phyloP scores from a whole-genome alignment of 2,797 vertebrate genomes.

The Bryconaethiops microstoma region DNA sequence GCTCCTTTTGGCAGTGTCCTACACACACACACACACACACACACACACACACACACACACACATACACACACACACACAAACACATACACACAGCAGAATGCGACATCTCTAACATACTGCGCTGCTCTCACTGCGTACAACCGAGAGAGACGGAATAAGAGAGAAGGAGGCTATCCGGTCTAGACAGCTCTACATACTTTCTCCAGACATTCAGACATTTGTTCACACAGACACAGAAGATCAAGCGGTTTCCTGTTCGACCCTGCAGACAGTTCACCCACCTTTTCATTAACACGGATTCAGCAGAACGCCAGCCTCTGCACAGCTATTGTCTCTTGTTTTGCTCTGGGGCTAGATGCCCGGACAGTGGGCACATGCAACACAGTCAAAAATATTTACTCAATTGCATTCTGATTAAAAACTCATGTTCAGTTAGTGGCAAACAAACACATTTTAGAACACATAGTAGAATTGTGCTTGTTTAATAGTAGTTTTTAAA shows the following conservation, averaged over 20 bases:
- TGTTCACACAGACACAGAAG: conserved; percentile 62
- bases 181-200: conserved; percentile 33
- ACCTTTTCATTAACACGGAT: conserved; percentile 58
- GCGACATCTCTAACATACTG: background rate
- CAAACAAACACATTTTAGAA: no score
- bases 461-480: no score
- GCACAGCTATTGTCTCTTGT: conserved; percentile 14
- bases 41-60: conserved; percentile 4
- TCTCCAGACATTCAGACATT: conserved; percentile 61
- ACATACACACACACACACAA: no score
- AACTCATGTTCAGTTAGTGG: no score
- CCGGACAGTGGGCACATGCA: background rate
- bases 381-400: no score
- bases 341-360: background rate
- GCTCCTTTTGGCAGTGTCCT: conserved; percentile 4
- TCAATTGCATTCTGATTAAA: no score
- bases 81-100: no score
- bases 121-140: background rate
- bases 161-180: conserved; percentile 40
- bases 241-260: conserved; percentile 66
- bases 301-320: conserved; percentile 3
- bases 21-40: conserved; percentile 9
- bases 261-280: conserved; percentile 48
- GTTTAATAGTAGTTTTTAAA: no score
- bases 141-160: background rate